Evolutionary conservation across 2,888 invertebrate genomes (phyloP), one percentile per base, ranked within the genome.

Genomic region (Cryptocephalus moraei): DNA sequence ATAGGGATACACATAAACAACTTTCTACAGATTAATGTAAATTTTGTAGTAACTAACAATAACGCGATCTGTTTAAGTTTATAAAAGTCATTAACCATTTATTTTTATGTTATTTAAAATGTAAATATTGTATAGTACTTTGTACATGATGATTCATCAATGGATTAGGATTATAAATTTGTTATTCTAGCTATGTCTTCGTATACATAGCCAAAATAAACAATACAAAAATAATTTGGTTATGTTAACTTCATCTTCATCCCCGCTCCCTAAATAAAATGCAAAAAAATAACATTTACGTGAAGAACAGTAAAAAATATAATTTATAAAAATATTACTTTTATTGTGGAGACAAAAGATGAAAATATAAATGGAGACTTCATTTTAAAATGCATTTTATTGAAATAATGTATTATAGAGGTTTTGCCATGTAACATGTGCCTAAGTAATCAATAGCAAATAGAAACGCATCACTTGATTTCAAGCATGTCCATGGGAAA

Each of bases 91-190:
- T 6, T n/a, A 36, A 36, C 12, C 12, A 11, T 36, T 11, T 12
- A 36, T 36, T 11, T 36, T 41, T 46, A 39, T 46, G 54, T 59
- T 55, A 57, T 55, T 10, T 46, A 8, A 42, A 49, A 61, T 73
- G 73, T 75, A 75, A 62, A 75, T 74, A 75, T 65, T 75, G 75
- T 75, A 75, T 74, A 75, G 64, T 68, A 73, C 73, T 74, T 74
- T 75, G 75, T 75, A 75, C 70, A 74, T 75, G 74, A 74, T 73
- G 69, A 73, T 71, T 68, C 68, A 66, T 70, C 70, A 70, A 69
- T 70, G 71, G 66, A 64, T 60, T 64, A 57, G 59, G 61, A 56
- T 57, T 59, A 50, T 55, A 43, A 50, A 60, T 57, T 62, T 65
- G 62, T 65, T 65, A 62, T 61, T 63, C 56, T 58, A 58, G 61